Evolutionary conservation across 2,113 vertebrate genomes (phyloP), one percentile per base, ranked within the genome.

Genomic region (Colistium nudipinnis): DNA sequence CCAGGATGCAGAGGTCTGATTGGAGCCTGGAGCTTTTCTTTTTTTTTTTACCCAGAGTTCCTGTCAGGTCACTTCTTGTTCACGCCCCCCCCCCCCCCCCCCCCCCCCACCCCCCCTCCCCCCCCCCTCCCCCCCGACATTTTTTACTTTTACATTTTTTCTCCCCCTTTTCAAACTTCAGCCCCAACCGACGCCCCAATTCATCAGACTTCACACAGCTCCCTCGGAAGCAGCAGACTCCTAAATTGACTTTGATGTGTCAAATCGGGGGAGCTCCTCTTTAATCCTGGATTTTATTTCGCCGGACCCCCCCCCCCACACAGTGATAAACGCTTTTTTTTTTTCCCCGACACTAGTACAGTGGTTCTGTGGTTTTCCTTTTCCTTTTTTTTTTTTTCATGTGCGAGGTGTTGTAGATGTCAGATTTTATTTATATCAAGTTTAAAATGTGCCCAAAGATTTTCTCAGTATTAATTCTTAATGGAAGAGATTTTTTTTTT

Each of bases 271-370:
- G 12, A 52, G 17, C 17, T 74, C 13, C 20, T 27, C 61, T 49
- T 73, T 73, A 70, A 61, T 57, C 36, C 56, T 57, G 8, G 3
- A 4, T 25, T 36, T 68, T 43, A 13, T 43, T 48, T 19, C 38
- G 44, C 19, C 53, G 25, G 10, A 14, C 27, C 38, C 30, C 14
- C 41, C n/a, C n/a, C n/a, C n/a, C n/a, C n/a, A n/a, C n/a, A n/a
- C 7, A 16, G 45, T 7, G 17, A 30, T 28, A 17, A 27, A 56
- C 52, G 24, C 54, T 48, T 38, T 45, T 33, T 33, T 33, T 33
- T 33, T 33, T 36, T 36, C 35, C 39, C 30, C 54, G 31, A 24
- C 24, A 25, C 51, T 30, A 47, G 48, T 35, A 14, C 25, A 22
- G 28, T 53, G 22, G 17, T 7, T 17, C 1, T 33, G 6, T 10